Conservation (phyloP, 2,797 vertebrate species). For the Muraenolepis orangiensis region DNA sequence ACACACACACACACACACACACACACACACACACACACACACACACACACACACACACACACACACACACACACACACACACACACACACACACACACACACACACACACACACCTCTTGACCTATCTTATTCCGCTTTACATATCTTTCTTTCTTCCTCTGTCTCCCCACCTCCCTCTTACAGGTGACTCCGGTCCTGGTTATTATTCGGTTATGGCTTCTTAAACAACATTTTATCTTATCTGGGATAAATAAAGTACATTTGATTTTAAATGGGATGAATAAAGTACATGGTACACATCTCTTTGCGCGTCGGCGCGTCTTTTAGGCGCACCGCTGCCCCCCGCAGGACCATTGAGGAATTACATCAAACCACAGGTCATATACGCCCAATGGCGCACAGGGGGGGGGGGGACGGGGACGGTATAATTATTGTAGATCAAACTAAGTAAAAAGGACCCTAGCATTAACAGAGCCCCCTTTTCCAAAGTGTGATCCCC, state of each 20-base stretch:
- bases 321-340: not conserved
- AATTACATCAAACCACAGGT: not conserved
- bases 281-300: not conserved
- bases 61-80: constrained; percentile 27
- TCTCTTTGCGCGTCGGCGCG: not conserved
- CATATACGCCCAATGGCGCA: not conserved
- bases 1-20: not conserved
- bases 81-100: not conserved
- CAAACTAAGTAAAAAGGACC: no score
- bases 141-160: not conserved
- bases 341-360: not conserved
- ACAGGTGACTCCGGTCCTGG: not conserved
- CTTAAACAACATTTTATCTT: not conserved
- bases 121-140: not conserved
- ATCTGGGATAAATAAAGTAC: no score
- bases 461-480: not conserved
- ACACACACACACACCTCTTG: no score
- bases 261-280: no score
- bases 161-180: not conserved
- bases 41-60: constrained; percentile 35
- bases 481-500: no score
- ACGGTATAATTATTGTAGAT: no score
- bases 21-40: constrained; percentile 39
- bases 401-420: no score
- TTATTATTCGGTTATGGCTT: no score